phyloP scores from a whole-genome alignment of 2,797 vertebrate species.

The Cephalopachus bancanus region DNA sequence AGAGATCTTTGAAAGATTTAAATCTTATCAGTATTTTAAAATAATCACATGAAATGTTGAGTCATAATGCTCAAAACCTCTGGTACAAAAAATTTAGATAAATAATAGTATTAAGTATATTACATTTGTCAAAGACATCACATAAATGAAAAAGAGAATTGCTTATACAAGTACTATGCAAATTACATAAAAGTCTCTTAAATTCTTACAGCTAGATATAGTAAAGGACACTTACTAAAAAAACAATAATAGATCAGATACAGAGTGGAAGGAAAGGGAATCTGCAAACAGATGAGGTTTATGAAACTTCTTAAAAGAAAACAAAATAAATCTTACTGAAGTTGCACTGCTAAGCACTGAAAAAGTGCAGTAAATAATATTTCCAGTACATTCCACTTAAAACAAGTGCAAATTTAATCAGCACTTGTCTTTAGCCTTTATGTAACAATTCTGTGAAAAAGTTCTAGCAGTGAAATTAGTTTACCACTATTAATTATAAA shows the following conservation, averaged over 20 bases:
- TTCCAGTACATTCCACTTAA: not conserved
- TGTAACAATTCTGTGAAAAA: not conserved
- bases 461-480: not conserved
- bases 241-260: not conserved
- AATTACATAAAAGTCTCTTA: constrained; percentile 57
- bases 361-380: constrained; percentile 24
- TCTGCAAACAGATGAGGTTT: not conserved
- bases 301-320: constrained; percentile 15
- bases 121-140: not conserved
- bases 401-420: not conserved
- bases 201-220: constrained; percentile 20
- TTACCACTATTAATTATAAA: constrained; percentile 29
- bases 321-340: constrained; percentile 36
- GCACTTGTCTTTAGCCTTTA: not conserved
- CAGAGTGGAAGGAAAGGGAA: not conserved
- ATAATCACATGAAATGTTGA: not conserved
- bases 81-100: not conserved
- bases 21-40: constrained; percentile 43
- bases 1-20: not conserved
- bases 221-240: constrained; percentile 16
- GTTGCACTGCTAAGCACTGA: not conserved
- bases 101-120: not conserved
- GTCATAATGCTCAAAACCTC: not conserved
- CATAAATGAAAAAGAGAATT: not conserved
- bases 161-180: not conserved